phyloP scores from a whole-genome alignment of 2,888 invertebrate species.

The Yponomeuta sedellus region DNA sequence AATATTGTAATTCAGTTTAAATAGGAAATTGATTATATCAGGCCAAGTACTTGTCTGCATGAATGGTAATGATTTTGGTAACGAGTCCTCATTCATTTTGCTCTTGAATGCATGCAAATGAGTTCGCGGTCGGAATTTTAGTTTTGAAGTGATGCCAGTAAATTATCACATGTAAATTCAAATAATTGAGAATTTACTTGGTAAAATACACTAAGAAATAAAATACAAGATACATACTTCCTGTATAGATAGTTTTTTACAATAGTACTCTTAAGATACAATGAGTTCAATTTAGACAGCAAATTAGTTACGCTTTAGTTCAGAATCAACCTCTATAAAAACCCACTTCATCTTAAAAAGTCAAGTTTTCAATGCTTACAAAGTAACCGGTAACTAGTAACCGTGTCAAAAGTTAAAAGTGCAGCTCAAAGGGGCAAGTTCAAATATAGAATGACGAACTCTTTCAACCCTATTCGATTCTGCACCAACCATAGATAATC shows the following conservation, averaged over 20 bases:
- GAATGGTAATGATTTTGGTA: constrained; percentile 9
- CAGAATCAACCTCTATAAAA: constrained; percentile 37
- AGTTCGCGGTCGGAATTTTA: constrained; percentile 4
- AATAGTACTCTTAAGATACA: constrained; percentile 14
- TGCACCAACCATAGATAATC: constrained; percentile 43
- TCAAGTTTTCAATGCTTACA: constrained; percentile 6
- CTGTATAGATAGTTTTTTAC: too few species aligned
- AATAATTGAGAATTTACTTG: too few species aligned
- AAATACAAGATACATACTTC: too few species aligned
- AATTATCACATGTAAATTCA: not conserved
- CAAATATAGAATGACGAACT: constrained; percentile 56
- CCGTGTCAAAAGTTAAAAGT: constrained; percentile 13
- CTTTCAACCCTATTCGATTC: constrained; percentile 51
- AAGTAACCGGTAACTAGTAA: constrained; percentile 7
- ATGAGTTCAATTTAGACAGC: constrained; percentile 26
- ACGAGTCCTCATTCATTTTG: constrained; percentile 7
- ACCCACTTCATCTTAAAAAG: constrained; percentile 12
- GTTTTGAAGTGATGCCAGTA: not conserved
- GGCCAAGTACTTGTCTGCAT: constrained; percentile 12
- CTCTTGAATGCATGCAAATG: constrained; percentile 11
- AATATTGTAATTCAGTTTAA: constrained; percentile 64
- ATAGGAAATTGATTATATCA: constrained; percentile 45
- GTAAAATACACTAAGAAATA: too few species aligned
- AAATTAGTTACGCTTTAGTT: constrained; percentile 46
- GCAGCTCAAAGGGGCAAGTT: constrained; percentile 46